Evolutionary conservation across 2,888 invertebrate genomes (phyloP).

Genomic region (Agelastica alni): DNA sequence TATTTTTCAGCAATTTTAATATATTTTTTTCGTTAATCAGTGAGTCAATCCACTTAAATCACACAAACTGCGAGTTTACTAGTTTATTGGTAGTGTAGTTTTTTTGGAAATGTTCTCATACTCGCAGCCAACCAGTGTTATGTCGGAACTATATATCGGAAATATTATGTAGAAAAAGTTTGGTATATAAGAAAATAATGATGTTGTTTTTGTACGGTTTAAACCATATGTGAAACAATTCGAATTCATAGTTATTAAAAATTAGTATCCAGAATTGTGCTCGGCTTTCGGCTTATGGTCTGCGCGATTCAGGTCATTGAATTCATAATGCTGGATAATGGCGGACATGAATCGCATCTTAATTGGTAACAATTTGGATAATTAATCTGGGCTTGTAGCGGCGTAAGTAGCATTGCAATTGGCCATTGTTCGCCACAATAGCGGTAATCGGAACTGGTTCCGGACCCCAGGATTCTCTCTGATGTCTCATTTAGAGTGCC

Average conservation of each 20-base stretch:
- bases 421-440: slow-evolving; percentile 58
- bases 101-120: too few relatives aligned
- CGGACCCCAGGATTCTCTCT: slow-evolving; percentile 52
- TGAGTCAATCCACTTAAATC: too few relatives aligned
- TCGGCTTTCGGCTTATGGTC: slow-evolving; percentile 8
- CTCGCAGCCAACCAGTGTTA: too few relatives aligned
- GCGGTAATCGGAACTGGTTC: slow-evolving; percentile 58
- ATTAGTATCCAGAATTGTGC: slow-evolving; percentile 13
- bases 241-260: slow-evolving; percentile 19
- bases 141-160: too few relatives aligned
- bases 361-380: slow-evolving; percentile 63
- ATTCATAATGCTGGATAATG: slow-evolving; percentile 50
- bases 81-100: too few relatives aligned
- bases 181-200: neutral
- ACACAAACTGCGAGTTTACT: too few relatives aligned
- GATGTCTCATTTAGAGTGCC: slow-evolving; percentile 54
- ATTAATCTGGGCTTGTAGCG: slow-evolving; percentile 57
- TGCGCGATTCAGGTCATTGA: slow-evolving; percentile 30
- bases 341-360: slow-evolving; percentile 60
- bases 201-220: neutral
- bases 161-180: too few relatives aligned
- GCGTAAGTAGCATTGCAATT: slow-evolving; percentile 56
- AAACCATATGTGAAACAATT: neutral
- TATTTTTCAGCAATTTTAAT: too few relatives aligned
- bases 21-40: too few relatives aligned